phyloP scores from a whole-genome alignment of 2,113 vertebrate species.

The Verasper variegatus region DNA sequence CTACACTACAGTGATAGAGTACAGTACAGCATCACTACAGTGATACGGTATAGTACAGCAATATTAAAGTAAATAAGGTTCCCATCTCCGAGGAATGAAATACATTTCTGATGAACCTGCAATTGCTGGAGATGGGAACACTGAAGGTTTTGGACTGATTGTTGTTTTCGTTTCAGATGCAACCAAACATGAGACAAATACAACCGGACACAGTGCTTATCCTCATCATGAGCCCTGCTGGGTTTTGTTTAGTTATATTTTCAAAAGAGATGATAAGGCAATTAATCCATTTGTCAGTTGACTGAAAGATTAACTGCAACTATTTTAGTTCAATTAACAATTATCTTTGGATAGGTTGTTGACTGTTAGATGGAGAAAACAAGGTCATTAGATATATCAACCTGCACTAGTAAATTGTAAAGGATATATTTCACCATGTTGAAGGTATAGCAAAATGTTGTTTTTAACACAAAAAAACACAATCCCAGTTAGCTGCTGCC shows the following conservation, averaged over 20 bases:
- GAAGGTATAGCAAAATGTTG: neutral
- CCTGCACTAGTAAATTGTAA: neutral
- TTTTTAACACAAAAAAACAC: neutral
- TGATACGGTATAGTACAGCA: too few relatives aligned
- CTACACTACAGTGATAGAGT: neutral
- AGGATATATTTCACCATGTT: neutral
- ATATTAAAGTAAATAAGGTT: too few relatives aligned
- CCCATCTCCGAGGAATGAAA: too few relatives aligned
- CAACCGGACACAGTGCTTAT: neutral
- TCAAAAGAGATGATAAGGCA: neutral
- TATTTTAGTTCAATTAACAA: neutral
- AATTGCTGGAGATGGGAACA: too few relatives aligned
- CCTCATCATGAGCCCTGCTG: neutral
- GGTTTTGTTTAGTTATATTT: too few relatives aligned
- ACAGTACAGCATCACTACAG: neutral
- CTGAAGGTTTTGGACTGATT: neutral
- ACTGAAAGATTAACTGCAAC: neutral
- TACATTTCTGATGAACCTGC: too few relatives aligned
- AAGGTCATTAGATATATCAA: too few relatives aligned
- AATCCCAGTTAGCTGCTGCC: neutral
- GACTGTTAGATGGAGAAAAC: too few relatives aligned
- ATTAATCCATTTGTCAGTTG: neutral
- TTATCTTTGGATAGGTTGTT: neutral
- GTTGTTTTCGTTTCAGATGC: neutral
- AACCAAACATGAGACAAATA: neutral